phyloP scores from a whole-genome alignment of 2,888 invertebrate species.

The Amphiduros pacificus region DNA sequence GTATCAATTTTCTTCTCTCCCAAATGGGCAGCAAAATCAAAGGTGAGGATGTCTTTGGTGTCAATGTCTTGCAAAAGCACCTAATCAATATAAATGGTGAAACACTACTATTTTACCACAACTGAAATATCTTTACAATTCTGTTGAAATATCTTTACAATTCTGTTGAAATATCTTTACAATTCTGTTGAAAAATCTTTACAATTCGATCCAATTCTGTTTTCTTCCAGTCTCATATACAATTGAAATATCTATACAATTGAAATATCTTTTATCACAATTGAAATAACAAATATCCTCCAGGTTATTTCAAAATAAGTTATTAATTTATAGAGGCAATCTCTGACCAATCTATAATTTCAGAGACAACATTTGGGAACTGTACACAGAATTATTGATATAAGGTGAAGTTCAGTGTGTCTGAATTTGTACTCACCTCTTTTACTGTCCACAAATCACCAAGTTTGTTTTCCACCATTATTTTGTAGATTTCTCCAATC shows the following conservation, averaged over 20 bases:
- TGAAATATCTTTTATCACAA: not conserved
- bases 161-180: not conserved
- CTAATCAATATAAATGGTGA: conserved; percentile 30
- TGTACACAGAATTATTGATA: too few species aligned
- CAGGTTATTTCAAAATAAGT: too few species aligned
- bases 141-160: not conserved
- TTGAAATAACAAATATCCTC: not conserved
- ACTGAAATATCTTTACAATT: not conserved
- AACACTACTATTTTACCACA: too few species aligned
- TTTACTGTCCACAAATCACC: not conserved
- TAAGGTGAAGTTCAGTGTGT: too few species aligned
- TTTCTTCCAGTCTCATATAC: not conserved
- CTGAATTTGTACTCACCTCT: too few species aligned
- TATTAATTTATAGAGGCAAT: too few species aligned
- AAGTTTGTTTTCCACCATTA: too few species aligned
- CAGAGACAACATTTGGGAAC: too few species aligned
- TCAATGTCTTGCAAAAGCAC: conserved; percentile 41
- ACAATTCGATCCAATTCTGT: not conserved
- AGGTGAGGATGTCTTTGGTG: conserved; percentile 40
- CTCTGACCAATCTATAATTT: too few species aligned
- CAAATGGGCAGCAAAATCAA: conserved; percentile 46
- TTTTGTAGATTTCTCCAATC: not conserved
- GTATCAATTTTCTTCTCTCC: conserved; percentile 50
- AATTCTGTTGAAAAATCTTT: not conserved
- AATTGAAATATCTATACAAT: not conserved